Evolutionary conservation across 2,797 vertebrate species (phyloP), one percentile per base, ranked within the genome.

Genomic region (Hybognathus amarus): DNA sequence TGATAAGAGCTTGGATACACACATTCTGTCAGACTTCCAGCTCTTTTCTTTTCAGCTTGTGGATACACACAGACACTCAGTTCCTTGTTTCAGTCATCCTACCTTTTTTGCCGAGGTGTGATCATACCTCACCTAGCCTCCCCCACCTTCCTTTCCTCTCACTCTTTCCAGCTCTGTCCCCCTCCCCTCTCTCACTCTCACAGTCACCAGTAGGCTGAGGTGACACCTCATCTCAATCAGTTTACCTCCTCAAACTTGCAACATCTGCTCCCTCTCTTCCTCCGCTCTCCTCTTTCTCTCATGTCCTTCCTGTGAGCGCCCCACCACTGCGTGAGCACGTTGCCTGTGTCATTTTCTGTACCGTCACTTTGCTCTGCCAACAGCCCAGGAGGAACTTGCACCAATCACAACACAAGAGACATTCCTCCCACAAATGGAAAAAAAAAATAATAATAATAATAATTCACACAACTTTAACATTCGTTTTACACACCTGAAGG

Each of bases 201-300:
- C 64, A 91, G 86, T 92, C 87, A 87, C 88, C 80, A 61, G 91
- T 88, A 92, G 85, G 82, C 91, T 84, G 87, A 88, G 86, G 88
- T 90, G 89, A 89, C 89, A 86, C 88, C 85, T 71, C 84, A 87
- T 87, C 87, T 90, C 91, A 84, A 79, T 90, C 85, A 87, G 77
- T 90, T 91, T 87, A 56, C 83, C 89, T 89, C 83, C 83, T 89
- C 84, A 88, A 89, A 85, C 84, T 83, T 91, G 86, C 33, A 89
- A 87, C 83, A 86, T 88, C 88, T 88, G 86, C 87, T 89, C 83
- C 42, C 83, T 84, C 78, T 77, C 70, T 83, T 18, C 67, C 88
- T 79, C 80, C 73, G 52, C 84, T 75, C 79, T 84, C 50, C 47
- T 83, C 82, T 76, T 79, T 79, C 77, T 71, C 76, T 71, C 6